phyloP scores from a whole-genome alignment of 2,797 vertebrate species.

The Chelon labrosus region DNA sequence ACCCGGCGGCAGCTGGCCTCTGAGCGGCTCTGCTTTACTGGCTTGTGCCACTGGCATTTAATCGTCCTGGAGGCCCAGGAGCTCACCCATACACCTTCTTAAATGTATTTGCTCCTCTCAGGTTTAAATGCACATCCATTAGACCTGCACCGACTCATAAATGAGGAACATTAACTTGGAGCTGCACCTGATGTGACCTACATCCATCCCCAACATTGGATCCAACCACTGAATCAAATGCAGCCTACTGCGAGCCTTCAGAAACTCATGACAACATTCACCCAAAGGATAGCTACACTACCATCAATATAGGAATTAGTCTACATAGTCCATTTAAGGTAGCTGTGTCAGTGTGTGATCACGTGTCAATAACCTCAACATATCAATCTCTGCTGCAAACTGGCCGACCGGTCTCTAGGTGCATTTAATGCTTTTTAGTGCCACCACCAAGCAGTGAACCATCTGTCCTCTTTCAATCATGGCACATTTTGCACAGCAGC shows the following conservation, averaged over 20 bases:
- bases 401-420: too few relatives aligned
- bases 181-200: constrained; percentile 76
- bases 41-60: background rate
- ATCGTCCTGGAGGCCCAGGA: constrained; percentile 24
- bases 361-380: background rate
- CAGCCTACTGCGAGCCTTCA: background rate
- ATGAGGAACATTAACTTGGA: background rate
- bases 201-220: constrained; percentile 1
- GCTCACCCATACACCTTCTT: background rate
- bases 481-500: constrained; percentile 7
- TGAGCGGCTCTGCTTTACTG: constrained; percentile 56
- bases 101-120: background rate
- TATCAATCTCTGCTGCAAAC: too few relatives aligned
- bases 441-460: background rate
- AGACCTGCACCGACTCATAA: background rate
- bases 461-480: background rate
- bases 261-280: constrained; percentile 20
- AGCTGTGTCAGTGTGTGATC: background rate
- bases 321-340: constrained; percentile 21
- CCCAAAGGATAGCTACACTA: constrained; percentile 23
- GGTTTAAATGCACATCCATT: background rate
- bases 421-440: too few relatives aligned
- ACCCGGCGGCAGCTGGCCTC: background rate
- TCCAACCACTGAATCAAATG: background rate
- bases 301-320: constrained; percentile 43